phyloP scores from a whole-genome alignment of 2,888 invertebrate species.

The Cantharis nigra region DNA sequence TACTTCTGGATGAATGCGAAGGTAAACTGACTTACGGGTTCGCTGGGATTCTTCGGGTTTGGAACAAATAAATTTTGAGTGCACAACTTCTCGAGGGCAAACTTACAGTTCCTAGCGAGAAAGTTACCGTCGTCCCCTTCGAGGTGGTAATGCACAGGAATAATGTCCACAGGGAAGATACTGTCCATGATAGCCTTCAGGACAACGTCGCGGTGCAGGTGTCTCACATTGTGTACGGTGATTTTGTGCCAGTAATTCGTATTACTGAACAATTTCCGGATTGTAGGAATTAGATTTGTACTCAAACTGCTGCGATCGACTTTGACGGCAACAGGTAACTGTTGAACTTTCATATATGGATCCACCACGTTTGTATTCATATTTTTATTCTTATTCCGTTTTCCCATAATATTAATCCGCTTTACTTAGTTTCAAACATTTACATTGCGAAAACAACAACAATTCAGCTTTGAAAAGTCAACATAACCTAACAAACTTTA shows the following conservation, averaged over 20 bases:
- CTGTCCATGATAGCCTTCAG: conserved; percentile 55
- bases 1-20: background rate
- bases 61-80: conserved; percentile 53
- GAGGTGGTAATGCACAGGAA: conserved; percentile 56
- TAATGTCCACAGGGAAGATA: conserved; percentile 57
- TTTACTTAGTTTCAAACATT: no score
- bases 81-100: conserved; percentile 58
- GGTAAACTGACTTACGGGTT: conserved; percentile 38
- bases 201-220: conserved; percentile 49
- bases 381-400: background rate
- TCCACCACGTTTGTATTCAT: background rate
- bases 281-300: background rate
- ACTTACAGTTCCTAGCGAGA: conserved; percentile 57
- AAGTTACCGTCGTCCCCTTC: conserved; percentile 52
- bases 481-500: background rate
- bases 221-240: conserved; percentile 24
- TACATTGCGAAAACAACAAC: no score
- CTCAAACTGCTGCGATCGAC: conserved; percentile 1
- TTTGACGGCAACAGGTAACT: background rate
- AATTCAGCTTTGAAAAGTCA: background rate
- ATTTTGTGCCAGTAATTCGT: conserved; percentile 15
- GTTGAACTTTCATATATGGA: background rate
- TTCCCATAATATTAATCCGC: background rate
- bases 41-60: conserved; percentile 38
- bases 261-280: conserved; percentile 3